Percentiles rank a stretch among this genome's conserved stretches.
phyloP scores from a whole-genome alignment of 2,888 invertebrate genomes.

The Calliopum simillimum region DNA sequence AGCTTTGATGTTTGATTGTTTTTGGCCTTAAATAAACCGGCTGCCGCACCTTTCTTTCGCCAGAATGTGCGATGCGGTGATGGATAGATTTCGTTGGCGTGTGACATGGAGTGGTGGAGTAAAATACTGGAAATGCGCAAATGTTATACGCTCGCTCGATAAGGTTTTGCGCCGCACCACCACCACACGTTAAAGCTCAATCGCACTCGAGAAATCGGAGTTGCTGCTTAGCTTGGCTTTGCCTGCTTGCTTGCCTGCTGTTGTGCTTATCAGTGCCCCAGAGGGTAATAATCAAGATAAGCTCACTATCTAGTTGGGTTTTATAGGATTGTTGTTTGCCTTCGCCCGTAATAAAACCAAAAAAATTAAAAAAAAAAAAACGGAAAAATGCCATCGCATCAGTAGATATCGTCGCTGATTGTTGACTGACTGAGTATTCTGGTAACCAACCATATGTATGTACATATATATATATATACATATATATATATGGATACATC shows the following conservation, averaged over 20 bases:
- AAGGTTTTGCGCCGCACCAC: neutral
- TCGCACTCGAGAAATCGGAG: neutral
- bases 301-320: constrained; percentile 41
- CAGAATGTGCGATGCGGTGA: constrained; percentile 20
- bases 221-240: too few relatives aligned
- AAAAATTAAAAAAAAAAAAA: too few relatives aligned
- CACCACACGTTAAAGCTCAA: constrained; percentile 10
- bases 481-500: neutral
- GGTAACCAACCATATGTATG: too few relatives aligned
- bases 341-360: constrained; percentile 34
- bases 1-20: constrained; percentile 65
- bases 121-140: constrained; percentile 21
- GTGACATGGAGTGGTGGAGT: too few relatives aligned
- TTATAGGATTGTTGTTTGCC: constrained; percentile 34
- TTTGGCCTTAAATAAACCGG: constrained; percentile 61
- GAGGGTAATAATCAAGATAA: constrained; percentile 44
- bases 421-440: constrained; percentile 16
- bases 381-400: constrained; percentile 14
- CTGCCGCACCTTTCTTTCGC: constrained; percentile 56
- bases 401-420: constrained; percentile 21
- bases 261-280: constrained; percentile 39
- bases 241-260: constrained; percentile 6
- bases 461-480: neutral
- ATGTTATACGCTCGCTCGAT: constrained; percentile 10
- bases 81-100: constrained; percentile 16